phyloP scores from a whole-genome alignment of 1,140 invertebrate genomes.

The Schlechtendalia chinensis region DNA sequence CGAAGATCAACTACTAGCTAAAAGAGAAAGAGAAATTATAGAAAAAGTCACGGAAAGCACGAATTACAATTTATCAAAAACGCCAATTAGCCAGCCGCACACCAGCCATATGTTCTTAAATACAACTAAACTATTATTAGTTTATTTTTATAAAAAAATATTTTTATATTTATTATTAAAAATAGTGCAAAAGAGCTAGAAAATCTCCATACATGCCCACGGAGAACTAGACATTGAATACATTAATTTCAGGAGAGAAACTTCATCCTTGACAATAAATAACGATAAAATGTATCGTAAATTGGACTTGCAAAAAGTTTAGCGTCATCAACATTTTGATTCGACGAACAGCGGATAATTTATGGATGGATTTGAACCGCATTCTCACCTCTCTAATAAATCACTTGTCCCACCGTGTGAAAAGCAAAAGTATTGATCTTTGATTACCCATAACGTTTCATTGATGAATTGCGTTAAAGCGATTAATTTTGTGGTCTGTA shows the following conservation, averaged over 20 bases:
- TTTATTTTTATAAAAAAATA: too few relatives aligned
- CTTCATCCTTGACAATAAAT: constrained; percentile 25
- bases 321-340: constrained; percentile 37
- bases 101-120: background rate
- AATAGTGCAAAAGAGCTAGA: background rate
- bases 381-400: constrained; percentile 18
- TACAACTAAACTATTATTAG: constrained; percentile 11
- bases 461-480: constrained; percentile 4
- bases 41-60: too few relatives aligned
- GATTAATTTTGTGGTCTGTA: background rate
- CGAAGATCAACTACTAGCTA: too few relatives aligned
- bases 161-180: too few relatives aligned
- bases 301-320: constrained; percentile 46
- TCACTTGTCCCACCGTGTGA: background rate
- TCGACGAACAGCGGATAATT: constrained; percentile 34
- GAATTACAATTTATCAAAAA: background rate
- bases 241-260: constrained; percentile 22
- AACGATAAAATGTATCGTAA: constrained; percentile 40
- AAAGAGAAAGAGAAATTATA: too few relatives aligned
- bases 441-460: constrained; percentile 21
- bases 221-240: background rate
- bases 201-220: background rate
- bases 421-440: constrained; percentile 40
- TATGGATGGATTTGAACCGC: constrained; percentile 27
- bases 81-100: background rate